Evolutionary conservation across 2,888 invertebrate species (phyloP), one percentile per base, ranked within the genome.

Genomic region (Plagodis pulveraria): DNA sequence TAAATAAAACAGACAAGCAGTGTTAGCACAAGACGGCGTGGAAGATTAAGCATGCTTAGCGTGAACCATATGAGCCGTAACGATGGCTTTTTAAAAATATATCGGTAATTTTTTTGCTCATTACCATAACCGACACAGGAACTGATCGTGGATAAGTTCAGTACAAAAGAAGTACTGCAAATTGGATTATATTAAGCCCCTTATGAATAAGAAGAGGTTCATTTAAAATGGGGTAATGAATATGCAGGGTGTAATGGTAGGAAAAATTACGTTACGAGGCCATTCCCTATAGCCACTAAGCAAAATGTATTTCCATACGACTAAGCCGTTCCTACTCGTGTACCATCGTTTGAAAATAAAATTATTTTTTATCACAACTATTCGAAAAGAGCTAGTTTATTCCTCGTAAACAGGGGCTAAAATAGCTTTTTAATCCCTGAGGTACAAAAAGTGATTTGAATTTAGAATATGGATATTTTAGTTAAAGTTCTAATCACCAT

Each of bases 51-150:
- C 56, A 35, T 22, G 71, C 63, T 69, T 70, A 67, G 80, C 81
- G 78, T 79, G 82, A 70, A 72, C 66, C 76, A 73, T 70, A 79
- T 81, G 83, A 84, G 81, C 77, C 83, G 74, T 76, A 72, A 81
- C 84, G 76, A 62, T 73, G 72, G 71, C 73, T 62, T 73, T 82
- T 75, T 12, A 76, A 74, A 79, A 76, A 77, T 76, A 70, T 74
- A 75, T 76, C 71, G 70, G 67, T 22, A 71, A 69, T 69, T 74
- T 77, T n/a, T 71, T 66, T 63, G 57, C 59, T 62, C 63, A 78
- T 81, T 79, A 80, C 57, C 76, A 81, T 77, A 55, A 7, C 22
- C 11, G 42, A 33, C 40, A 78, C 71, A 73, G 73, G 73, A 79
- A 78, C 75, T 68, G 59, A 76, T 66, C 62, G 63, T 68, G 56